Base-by-base conservation (phyloP, 2,888 invertebrate species). In the Lacanobia wlatinum region DNA sequence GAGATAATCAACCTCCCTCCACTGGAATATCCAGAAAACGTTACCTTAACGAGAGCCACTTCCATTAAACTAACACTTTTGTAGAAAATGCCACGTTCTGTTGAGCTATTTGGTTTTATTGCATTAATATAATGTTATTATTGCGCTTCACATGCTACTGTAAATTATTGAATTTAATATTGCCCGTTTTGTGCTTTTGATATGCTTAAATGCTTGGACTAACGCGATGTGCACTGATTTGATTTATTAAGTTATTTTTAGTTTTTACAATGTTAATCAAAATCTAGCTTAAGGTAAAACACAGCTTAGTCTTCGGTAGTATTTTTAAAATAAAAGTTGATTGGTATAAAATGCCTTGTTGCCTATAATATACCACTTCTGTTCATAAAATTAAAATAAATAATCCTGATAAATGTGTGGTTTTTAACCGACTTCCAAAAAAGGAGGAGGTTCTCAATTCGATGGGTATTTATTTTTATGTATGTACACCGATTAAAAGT, bases 41-140 rank as follows among this genome's bases (percentile, higher is more conserved):
- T 48, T 48, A 48, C 18, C 18, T 0, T 18, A 48, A 4, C 12
- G 16, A 48, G n/a, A 59, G 63, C 2, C 87, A 52, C 78, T 78
- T 88, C 86, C 62, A 88, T 82, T 55, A 28, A 72, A 53, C 40
- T 21, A 58, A n/a, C 10, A 73, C 73, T 71, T 70, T 46, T 73
- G 69, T 52, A 40, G 23, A 58, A 70, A 80, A 85, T 76, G 73
- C 82, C 80, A 84, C 83, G 83, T 85, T 87, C 86, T 86, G 84
- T 79, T 73, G 84, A 77, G 87, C 89, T 86, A 89, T 92, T 90
- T 84, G 84, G 85, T 89, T 92, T 90, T 90, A 92, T 87, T 84
- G 84, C 89, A 82, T 85, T 88, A 88, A 89, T 90, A 90, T 90
- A 88, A 90, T 86, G 87, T 88, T 90, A 89, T 88, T 87, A 87